Evolutionary conservation across 2,888 invertebrate genomes (phyloP), one percentile per base, ranked within the genome.

Genomic region (Acanthacorydalis orientalis): DNA sequence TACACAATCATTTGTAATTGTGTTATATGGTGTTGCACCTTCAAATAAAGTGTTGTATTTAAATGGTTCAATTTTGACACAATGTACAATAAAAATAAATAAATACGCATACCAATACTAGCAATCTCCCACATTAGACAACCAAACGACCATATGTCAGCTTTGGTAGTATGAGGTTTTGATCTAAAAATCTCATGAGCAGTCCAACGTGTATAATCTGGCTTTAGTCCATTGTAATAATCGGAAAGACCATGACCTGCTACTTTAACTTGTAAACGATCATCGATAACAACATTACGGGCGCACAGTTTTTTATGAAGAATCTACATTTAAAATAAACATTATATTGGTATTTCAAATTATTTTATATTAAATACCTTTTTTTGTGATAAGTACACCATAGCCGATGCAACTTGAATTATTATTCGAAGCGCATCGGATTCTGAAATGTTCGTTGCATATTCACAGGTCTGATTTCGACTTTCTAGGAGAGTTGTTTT

Each of bases 61-160:
- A n/a, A n/a, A n/a, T n/a, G n/a, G 31, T 8, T 39, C 40, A 9
- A 50, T 40, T 15, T 15, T 16, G 16, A 9, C 10, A 9, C 7
- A 7, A n/a, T 16, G 16, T 12, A 41, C 43, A 33, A 7, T 9
- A 40, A 10, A 37, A 23, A 42, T 31, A 34, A 31, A 40, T 23
- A 38, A 38, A 49, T 42, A 43, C n/a, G 48, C 54, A 52, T 57
- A 70, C 79, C 88, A 58, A 89, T 67, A 4, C 83, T 77, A 54
- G 83, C 72, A 50, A 83, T 78, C 64, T 90, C 90, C 89, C 89
- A 90, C 51, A 88, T 67, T 10, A 88, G 61, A 50, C 85, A 78
- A 0, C 83, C 88, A 62, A 80, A 87, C 0, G 87, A 82, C 89
- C 89, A 90, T 6, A 86, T 74, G 57, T 88, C 86, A 47, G 83